Evolutionary conservation across 2,888 invertebrate species (phyloP).

Genomic region (Yponomeuta malinellus): DNA sequence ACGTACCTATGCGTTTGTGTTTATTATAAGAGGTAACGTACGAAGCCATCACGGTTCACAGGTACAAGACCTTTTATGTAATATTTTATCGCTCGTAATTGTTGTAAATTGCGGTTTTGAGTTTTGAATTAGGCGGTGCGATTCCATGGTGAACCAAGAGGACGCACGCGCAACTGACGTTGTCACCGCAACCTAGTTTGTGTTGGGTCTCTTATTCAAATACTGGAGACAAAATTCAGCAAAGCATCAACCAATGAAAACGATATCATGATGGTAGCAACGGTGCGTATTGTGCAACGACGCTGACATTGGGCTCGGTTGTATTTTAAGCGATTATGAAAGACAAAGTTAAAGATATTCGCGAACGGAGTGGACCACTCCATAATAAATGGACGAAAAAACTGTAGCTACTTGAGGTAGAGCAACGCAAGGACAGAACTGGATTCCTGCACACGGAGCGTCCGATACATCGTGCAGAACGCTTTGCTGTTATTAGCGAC

Average conservation of each 20-base stretch:
- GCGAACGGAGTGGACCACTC: constrained; percentile 1
- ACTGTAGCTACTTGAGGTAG: constrained; percentile 20
- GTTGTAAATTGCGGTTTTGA: constrained; percentile 44
- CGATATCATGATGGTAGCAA: background rate
- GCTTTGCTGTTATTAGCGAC: constrained; percentile 3
- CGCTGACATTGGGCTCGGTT: constrained; percentile 9
- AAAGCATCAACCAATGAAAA: background rate
- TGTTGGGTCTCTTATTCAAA: constrained; percentile 39
- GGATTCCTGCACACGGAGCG: constrained; percentile 28
- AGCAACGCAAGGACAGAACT: constrained; percentile 34
- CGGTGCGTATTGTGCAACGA: constrained; percentile 6
- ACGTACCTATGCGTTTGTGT: background rate
- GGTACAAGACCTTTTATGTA: constrained; percentile 15
- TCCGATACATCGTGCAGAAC: background rate
- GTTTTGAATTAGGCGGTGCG: constrained; percentile 33
- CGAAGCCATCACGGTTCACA: background rate
- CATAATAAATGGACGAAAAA: constrained; percentile 22
- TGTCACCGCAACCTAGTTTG: background rate
- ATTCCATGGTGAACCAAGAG: constrained; percentile 22
- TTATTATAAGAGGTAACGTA: background rate
- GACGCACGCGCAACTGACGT: constrained; percentile 17
- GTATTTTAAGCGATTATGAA: constrained; percentile 5
- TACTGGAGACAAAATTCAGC: too few relatives aligned
- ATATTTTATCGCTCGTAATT: constrained; percentile 25
- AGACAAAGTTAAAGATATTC: constrained; percentile 1